A percentile compares a stretch with the other conserved stretches of the same genome.
These are phyloP conservation scores for Trochalopteron elliotii DNA, from an alignment of 2,113 vertebrate species.

Conservation along the genomic window DNA sequence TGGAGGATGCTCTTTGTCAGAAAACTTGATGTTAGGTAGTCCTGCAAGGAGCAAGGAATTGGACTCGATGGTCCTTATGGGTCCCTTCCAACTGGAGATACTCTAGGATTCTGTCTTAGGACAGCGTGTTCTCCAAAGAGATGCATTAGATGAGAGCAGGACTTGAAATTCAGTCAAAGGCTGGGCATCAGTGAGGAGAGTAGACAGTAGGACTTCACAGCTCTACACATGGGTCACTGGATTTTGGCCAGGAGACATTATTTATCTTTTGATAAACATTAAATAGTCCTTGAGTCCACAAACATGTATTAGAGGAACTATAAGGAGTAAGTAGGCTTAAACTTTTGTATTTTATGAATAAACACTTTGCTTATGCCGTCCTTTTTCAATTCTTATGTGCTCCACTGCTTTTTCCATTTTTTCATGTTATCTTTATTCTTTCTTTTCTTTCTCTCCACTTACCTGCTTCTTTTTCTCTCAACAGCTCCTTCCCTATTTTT, in stretches of 20 bases:
- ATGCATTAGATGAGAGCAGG: background rate
- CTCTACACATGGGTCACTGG: accelerated
- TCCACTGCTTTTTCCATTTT: background rate
- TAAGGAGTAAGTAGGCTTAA: background rate
- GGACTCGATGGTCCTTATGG: accelerated
- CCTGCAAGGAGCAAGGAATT: background rate
- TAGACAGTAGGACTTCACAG: background rate
- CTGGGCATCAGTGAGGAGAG: background rate
- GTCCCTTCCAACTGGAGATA: accelerated
- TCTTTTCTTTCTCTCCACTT: background rate
- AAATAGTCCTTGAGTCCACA: background rate
- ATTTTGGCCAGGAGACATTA: background rate
- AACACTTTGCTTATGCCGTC: background rate
- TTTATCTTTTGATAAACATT: background rate
- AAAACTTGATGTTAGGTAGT: background rate
- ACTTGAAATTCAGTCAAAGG: background rate
- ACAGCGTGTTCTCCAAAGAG: background rate
- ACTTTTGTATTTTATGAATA: background rate
- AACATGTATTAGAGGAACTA: background rate
- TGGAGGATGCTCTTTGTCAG: background rate
- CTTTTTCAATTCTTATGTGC: background rate
- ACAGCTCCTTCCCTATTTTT: background rate
- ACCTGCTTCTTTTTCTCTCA: background rate
- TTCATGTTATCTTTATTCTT: background rate
- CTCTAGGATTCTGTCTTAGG: background rate